These are phyloP conservation scores for Dolichomitus sp. DNA, from an alignment of 2,888 invertebrate species.

Conservation along the genomic window DNA sequence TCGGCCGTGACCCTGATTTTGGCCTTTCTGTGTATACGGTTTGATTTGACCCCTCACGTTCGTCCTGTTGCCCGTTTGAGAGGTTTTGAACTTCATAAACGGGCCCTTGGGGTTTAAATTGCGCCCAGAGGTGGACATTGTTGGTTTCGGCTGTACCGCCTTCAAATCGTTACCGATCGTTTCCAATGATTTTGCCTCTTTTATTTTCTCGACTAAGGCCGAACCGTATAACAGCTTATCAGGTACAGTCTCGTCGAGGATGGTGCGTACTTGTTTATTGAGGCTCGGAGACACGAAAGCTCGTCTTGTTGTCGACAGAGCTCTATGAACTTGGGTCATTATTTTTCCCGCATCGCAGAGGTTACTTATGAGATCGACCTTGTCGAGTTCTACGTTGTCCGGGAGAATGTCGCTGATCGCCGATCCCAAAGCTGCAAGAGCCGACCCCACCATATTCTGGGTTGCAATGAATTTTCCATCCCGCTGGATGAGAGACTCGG, in stretches of 20 bases:
- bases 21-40: background rate
- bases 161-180: slow-evolving; percentile 20
- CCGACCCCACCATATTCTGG: slow-evolving; percentile 35
- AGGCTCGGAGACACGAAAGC: slow-evolving; percentile 33
- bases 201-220: slow-evolving; percentile 29
- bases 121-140: background rate
- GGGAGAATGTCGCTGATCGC: slow-evolving; percentile 33
- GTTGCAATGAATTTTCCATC: slow-evolving; percentile 22
- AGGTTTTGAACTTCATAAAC: slow-evolving; percentile 20
- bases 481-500: slow-evolving; percentile 39
- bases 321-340: slow-evolving; percentile 41
- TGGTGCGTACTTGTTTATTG: slow-evolving; percentile 16
- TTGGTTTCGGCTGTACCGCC: background rate
- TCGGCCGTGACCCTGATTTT: background rate
- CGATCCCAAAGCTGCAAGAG: slow-evolving; percentile 35
- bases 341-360: slow-evolving; percentile 46
- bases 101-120: slow-evolving; percentile 43
- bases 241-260: slow-evolving; percentile 13
- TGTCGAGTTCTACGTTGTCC: slow-evolving; percentile 23
- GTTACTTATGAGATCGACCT: slow-evolving; percentile 19
- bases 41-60: background rate
- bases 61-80: slow-evolving; percentile 13
- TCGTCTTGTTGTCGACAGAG: slow-evolving; percentile 18
- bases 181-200: slow-evolving; percentile 37
- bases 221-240: slow-evolving; percentile 35